Base-by-base conservation (phyloP, 2,797 vertebrate genomes). In the Parotocinclus haroldoi region DNA sequence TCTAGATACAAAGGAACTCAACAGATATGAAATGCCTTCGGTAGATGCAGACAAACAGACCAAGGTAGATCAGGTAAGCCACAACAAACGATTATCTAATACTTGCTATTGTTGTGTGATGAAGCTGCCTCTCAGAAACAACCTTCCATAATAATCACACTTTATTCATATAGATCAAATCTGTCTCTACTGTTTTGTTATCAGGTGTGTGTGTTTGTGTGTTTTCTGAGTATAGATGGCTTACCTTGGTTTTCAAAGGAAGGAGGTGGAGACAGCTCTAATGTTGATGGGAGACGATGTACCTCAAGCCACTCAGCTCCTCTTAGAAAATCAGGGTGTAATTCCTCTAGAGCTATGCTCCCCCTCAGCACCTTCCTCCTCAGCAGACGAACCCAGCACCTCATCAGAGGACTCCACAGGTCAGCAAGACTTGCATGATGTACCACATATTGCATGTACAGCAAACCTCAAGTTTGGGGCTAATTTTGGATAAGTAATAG, bases 161-260 rank as follows among this genome's bases (percentile, higher is more conserved):
- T 50, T 63, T 40, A 10, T 7, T 3, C n/a, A 45, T 36, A n/a
- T 7, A 36, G 50, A 63, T 46, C 9, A 48, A 49, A 13, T 40
- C 9, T 5, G 19, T 36, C 9, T 19, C 12, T 46, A 17, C 9
- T 63, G 10, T n/a, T 19, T 12, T 59, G 8, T 18, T 4, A n/a
- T 68, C 40, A 52, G n/a, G 19, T 37, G 46, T 37, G 9, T 68
- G 5, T 65, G n/a, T n/a, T n/a, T n/a, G 36, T 37, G 3, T 57
- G 10, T 66, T 40, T 65, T 19, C 48, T 56, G 8, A 14, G 27
- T 72, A 10, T 66, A 98, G 96, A 72, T 98, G 79, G 49, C 88
- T 16, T 96, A 93, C 44, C 79, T 94, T 80, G 95, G 96, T 3
- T 98, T 97, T 14, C 86, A 92, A 39, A 59, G 69, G 0, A 84